Base-by-base conservation (phyloP, 2,113 vertebrate genomes). In the Poecile atricapillus region DNA sequence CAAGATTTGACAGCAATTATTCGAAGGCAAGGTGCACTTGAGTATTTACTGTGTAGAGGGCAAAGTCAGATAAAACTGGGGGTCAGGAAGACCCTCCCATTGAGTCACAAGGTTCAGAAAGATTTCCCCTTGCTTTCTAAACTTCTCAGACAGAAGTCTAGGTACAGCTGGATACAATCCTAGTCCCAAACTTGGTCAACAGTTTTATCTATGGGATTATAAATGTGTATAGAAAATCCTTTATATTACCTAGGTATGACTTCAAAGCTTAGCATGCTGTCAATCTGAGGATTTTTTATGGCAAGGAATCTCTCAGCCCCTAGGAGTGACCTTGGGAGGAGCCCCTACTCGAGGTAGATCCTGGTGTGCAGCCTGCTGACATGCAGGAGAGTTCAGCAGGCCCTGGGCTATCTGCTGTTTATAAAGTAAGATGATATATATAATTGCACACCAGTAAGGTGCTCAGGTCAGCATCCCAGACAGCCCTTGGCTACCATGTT, bases 281-380 rank as follows among this genome's bases (percentile, higher is more conserved):
- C 56, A 71, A 7, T 27, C 37, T 22, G 11, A 31, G 21, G 18
- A 35, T 67, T 23, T 50, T 9, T 59, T 59, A 15, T 7, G 15
- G 43, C 43, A 59, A 47, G 20, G 56, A 43, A 35, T 43, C 20
- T 50, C 65, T 43, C 35, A 23, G 15, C 12, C 53, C 22, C 35
- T 5, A 41, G 14, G 15, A 59, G 24, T 41, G 46, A 60, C 56
- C 19, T 8, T 52, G 30, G 11, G 37, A 35, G 31, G 25, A 18
- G 56, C 11, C 46, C 47, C 15, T 30, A 10, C 67, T 19, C 13
- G 13, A 28, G 46, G 25, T 6, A 71, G 21, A 39, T 64, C 18
- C 41, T 55, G 39, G 19, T 0, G 0, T 46, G 33, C 27, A 63
- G 39, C 68, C 21, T 63, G 49, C 7, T 63, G 39, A 11, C 1